Conservation (phyloP, 2,797 vertebrate genomes). For the Hypotaenidia philippensis region DNA sequence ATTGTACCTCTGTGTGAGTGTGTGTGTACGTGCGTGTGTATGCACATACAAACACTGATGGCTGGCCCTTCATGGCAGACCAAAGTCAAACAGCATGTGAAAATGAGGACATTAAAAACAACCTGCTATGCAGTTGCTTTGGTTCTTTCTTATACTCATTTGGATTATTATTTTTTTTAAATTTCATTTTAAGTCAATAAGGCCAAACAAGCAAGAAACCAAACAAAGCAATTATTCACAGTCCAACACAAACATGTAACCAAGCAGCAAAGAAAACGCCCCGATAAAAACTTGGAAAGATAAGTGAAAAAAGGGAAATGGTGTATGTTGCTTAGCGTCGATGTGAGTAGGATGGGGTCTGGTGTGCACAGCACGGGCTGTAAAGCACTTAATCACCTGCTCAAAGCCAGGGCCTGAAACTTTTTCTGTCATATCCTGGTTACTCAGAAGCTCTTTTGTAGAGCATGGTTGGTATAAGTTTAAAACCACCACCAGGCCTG, state of each 20-base stretch:
- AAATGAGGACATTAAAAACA: constrained; percentile 8
- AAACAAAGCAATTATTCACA: not conserved
- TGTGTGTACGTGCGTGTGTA: not conserved
- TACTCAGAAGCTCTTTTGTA: not conserved
- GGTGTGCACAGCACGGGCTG: not conserved
- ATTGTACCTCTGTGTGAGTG: not conserved
- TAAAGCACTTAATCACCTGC: not conserved
- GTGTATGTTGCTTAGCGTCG: not conserved
- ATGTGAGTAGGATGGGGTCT: not conserved
- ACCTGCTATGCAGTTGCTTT: not conserved
- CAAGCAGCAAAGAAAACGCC: constrained; percentile 22
- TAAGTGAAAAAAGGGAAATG: not conserved
- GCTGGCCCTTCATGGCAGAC: not conserved
- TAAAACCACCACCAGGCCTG: not conserved
- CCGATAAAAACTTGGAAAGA: not conserved
- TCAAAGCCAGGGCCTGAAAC: not conserved
- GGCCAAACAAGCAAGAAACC: not conserved
- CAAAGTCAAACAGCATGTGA: not conserved
- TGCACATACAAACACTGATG: not conserved
- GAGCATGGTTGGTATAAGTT: not conserved
- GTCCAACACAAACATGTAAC: constrained; percentile 13
- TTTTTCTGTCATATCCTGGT: not conserved
- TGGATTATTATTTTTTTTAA: not conserved
- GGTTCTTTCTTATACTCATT: not conserved
- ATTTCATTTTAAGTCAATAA: not conserved